Conservation (phyloP, 2,113 vertebrate genomes). For the Castor canadensis region DNA sequence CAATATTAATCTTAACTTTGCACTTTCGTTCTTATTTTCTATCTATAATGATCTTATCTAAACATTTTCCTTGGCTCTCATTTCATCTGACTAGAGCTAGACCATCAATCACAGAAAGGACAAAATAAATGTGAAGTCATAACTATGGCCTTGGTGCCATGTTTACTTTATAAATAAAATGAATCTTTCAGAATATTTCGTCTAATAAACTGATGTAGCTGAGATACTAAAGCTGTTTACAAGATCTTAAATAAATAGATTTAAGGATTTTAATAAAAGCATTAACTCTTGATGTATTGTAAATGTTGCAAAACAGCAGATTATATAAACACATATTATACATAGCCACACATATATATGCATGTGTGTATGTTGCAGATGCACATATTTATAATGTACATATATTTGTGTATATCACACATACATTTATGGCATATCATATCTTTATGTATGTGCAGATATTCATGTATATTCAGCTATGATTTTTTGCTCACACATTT, state of each 20-base stretch:
- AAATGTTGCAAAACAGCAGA: not conserved
- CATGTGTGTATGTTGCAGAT: fast-evolving
- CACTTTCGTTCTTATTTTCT: not conserved
- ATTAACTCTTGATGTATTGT: not conserved
- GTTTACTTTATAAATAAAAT: conserved; percentile 11
- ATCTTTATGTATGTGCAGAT: no score
- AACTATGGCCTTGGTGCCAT: not conserved
- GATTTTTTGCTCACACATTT: not conserved
- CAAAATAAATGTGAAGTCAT: conserved; percentile 24
- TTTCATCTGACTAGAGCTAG: not conserved
- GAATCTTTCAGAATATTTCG: not conserved
- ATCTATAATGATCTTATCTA: not conserved
- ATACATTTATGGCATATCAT: not conserved
- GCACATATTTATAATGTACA: not conserved
- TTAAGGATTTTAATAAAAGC: not conserved
- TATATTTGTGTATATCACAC: not conserved
- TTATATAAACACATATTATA: not conserved
- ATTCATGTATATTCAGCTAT: no score
- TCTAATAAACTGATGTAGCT: not conserved
- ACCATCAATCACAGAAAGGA: not conserved
- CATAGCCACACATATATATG: no score
- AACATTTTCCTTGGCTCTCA: not conserved
- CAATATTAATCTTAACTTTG: not conserved
- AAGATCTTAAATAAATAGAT: not conserved
- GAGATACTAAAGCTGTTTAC: not conserved